Conservation (phyloP, 1,140 invertebrate genomes). For the Drosophila virilis region DNA sequence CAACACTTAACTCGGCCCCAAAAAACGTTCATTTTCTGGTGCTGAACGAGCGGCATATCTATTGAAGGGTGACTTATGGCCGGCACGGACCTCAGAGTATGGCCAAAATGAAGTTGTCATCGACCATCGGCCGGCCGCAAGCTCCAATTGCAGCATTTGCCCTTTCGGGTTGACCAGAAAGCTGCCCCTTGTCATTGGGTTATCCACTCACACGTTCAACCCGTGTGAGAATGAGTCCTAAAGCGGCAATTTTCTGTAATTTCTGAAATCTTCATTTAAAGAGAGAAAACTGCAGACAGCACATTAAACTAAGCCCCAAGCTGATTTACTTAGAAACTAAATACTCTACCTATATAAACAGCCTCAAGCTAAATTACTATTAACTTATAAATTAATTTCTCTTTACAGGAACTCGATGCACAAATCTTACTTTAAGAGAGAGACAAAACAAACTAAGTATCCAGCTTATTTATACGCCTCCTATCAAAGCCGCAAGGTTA, state of each 20-base stretch:
- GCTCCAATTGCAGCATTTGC: conserved; percentile 29
- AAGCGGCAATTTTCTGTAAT: conserved; percentile 15
- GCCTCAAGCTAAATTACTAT: too few relatives aligned
- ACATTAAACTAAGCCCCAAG: not conserved
- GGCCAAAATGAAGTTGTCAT: conserved; percentile 67
- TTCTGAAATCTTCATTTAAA: conserved; percentile 6
- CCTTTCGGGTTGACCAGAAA: conserved; percentile 20
- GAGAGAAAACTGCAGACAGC: not conserved
- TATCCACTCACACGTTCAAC: conserved; percentile 45
- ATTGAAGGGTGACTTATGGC: conserved; percentile 78
- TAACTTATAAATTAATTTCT: too few relatives aligned
- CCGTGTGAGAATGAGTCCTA: not conserved
- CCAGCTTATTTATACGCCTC: too few relatives aligned
- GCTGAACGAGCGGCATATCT: conserved; percentile 6
- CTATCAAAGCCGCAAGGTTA: too few relatives aligned
- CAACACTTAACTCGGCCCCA: conserved; percentile 59
- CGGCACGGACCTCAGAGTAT: conserved; percentile 30
- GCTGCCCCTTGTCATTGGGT: conserved; percentile 44
- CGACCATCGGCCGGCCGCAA: conserved; percentile 35
- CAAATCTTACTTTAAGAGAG: too few relatives aligned
- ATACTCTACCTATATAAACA: too few relatives aligned
- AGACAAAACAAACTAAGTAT: too few relatives aligned
- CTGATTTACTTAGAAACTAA: not conserved
- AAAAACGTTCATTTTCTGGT: conserved; percentile 25
- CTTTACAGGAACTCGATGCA: too few relatives aligned